Evolutionary conservation across 2,113 vertebrate genomes (phyloP).

Genomic region (Dicerorhinus sumatrensis): DNA sequence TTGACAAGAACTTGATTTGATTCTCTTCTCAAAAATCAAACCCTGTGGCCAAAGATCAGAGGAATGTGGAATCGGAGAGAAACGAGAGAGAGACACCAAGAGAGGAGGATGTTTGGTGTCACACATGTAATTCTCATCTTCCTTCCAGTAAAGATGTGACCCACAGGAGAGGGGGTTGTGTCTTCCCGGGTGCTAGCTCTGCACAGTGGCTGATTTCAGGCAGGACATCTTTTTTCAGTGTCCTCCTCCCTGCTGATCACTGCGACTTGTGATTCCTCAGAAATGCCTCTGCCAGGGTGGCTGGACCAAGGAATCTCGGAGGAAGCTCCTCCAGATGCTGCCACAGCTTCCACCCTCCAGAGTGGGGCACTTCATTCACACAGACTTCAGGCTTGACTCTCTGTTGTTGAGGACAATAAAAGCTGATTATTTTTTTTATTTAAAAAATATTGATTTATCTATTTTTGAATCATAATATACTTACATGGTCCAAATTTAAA

Average conservation of each 20-base stretch:
- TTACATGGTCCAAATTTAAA: neutral
- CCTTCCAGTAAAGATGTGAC: neutral
- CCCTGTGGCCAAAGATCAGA: constrained; percentile 44
- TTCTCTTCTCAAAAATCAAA: neutral
- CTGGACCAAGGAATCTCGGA: neutral
- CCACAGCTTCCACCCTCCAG: neutral
- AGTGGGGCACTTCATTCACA: neutral
- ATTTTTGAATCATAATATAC: neutral
- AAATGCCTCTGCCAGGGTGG: neutral
- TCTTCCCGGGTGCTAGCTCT: neutral
- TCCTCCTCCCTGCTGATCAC: neutral
- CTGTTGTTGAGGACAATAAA: constrained; percentile 57
- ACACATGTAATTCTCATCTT: neutral
- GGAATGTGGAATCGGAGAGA: constrained; percentile 22
- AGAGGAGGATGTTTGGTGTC: neutral
- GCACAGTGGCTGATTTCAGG: rapidly evolving
- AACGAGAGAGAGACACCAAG: neutral
- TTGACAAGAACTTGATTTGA: constrained; percentile 76
- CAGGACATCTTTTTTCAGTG: neutral
- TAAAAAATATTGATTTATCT: neutral
- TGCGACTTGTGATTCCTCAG: neutral
- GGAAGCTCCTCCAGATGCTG: neutral
- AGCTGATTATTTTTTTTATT: neutral
- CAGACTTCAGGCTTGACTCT: neutral
- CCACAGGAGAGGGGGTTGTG: neutral